Evolutionary conservation across 2,888 invertebrate genomes (phyloP).

Genomic region (Ceratothoa steindachneri): DNA sequence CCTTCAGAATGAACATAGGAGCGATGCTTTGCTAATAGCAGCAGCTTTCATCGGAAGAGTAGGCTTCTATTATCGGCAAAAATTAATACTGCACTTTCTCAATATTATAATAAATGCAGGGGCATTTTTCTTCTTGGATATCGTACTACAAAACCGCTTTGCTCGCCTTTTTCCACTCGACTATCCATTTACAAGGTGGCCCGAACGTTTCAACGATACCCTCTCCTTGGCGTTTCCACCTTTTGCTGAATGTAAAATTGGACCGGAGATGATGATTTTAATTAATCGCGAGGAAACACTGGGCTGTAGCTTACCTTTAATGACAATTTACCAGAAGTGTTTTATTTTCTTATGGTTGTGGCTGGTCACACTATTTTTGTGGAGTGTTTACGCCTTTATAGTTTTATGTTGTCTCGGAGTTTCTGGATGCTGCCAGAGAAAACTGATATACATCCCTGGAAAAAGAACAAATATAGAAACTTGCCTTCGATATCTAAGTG

Average conservation of each 20-base stretch:
- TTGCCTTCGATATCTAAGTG: not conserved
- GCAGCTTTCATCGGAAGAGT: not conserved
- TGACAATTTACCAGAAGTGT: constrained; percentile 14
- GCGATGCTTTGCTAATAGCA: not conserved
- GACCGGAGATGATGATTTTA: constrained; percentile 15
- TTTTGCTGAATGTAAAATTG: constrained; percentile 21
- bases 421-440: not conserved
- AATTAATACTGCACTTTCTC: not conserved
- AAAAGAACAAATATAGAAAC: not conserved
- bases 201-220: constrained; percentile 20
- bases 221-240: constrained; percentile 14
- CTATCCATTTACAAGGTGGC: constrained; percentile 6
- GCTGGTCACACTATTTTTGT: not conserved
- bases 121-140: not conserved
- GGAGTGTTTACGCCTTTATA: constrained; percentile 22
- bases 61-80: constrained; percentile 1
- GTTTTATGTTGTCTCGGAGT: not conserved
- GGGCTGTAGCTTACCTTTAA: constrained; percentile 19
- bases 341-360: constrained; percentile 21
- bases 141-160: not conserved
- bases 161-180: not conserved
- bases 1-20: not conserved
- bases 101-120: not conserved
- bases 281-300: constrained; percentile 17
- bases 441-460: not conserved